Evolutionary conservation across 2,113 vertebrate species (phyloP), one percentile per base, ranked within the genome.

Genomic region (Triplophysa tibetana): DNA sequence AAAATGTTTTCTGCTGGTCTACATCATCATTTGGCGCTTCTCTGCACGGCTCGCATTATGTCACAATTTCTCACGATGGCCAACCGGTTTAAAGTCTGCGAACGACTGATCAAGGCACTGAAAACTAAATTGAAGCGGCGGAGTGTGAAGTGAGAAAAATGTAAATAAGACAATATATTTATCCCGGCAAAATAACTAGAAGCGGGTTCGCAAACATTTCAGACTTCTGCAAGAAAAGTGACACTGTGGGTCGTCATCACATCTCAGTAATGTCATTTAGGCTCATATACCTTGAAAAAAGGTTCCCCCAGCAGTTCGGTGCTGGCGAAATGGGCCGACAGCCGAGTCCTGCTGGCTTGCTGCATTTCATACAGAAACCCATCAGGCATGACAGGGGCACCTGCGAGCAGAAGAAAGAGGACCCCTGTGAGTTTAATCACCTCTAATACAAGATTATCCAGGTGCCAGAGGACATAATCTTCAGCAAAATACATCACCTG

Each of bases 381-480:
- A 81, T 85, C 85, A 88, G 77, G 78, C 85, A 75, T 87, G 81
- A 80, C 81, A 45, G 61, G 63, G 81, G 77, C 87, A 88, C 82
- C 86, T 89, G 88, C 75, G 78, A 67, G 63, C 74, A 67, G 78
- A 70, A 75, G 75, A 83, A 85, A 85, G 66, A 83, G 82, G 81
- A 70, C 66, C 77, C 79, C 77, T 81, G 77, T 79, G 75, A 79
- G 76, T 83, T 83, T 86, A 87, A 88, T 82, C 85, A 86, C 84
- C 82, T 77, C 84, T 88, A 87, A 89, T 84, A 82, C 78, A 69
- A 81, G 83, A 87, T 88, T 80, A 85, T 85, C 82, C 84, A 75
- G 80, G 81, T 82, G 87, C 78, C 84, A 83, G 83, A 85, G 82
- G 81, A 81, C 85, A 85, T 81, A 72, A 83, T 82, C 81, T 79